These are phyloP conservation scores for Mimas tiliae DNA, from an alignment of 2,888 invertebrate genomes.

Conservation along the genomic window DNA sequence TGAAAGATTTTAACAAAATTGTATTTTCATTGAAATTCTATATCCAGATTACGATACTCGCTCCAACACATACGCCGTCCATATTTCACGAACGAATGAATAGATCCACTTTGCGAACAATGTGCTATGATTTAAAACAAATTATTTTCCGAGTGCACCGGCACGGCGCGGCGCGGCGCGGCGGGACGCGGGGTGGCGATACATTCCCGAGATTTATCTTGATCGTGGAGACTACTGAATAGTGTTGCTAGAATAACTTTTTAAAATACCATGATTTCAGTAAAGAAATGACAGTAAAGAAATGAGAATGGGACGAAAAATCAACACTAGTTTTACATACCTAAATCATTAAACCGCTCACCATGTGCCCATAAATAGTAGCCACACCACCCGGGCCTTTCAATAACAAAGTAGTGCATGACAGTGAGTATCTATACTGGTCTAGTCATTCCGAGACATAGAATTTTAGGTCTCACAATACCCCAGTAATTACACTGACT, in stretches of 20 bases:
- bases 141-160: constrained; percentile 19
- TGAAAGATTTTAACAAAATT: neutral
- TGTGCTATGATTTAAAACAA: constrained; percentile 26
- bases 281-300: no score
- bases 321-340: no score
- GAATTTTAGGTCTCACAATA: no score
- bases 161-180: neutral
- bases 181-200: neutral
- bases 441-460: no score
- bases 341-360: no score
- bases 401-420: no score
- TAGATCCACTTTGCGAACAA: constrained; percentile 22
- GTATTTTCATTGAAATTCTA: constrained; percentile 6
- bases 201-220: constrained; percentile 3
- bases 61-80: neutral
- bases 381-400: no score
- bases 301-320: no score
- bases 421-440: no score
- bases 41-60: neutral
- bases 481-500: no score
- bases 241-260: neutral
- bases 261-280: neutral
- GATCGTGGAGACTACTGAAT: neutral
- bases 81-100: constrained; percentile 15
- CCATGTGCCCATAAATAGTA: no score